Conservation (phyloP, 2,797 vertebrate species). For the Spheniscus humboldti region DNA sequence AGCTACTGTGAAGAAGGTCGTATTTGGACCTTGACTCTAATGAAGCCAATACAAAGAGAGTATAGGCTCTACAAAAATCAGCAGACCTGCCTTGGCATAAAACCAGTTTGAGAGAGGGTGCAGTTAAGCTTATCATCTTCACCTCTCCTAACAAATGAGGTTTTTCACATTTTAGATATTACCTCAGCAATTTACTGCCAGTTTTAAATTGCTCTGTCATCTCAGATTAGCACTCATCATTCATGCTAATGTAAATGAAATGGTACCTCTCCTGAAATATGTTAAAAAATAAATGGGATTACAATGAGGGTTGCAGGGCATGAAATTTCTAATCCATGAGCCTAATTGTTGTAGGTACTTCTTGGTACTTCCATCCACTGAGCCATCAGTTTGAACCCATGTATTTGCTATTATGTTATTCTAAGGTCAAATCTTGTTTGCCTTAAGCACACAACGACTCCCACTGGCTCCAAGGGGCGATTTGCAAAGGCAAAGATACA, state of each 20-base stretch:
- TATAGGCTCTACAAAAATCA: not conserved
- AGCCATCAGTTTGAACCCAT: not conserved
- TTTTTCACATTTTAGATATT: conserved; percentile 16
- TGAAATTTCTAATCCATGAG: not conserved
- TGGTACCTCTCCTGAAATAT: conserved; percentile 16
- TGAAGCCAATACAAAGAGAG: not conserved
- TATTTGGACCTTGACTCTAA: not conserved
- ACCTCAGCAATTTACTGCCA: conserved; percentile 17
- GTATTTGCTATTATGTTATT: not conserved
- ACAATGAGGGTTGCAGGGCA: not conserved
- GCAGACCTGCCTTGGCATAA: not conserved
- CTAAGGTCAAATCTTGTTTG: conserved; percentile 6
- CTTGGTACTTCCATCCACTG: not conserved
- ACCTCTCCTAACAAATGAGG: not conserved
- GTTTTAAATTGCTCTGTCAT: conserved; percentile 43
- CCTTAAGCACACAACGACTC: not conserved
- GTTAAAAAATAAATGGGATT: conserved; percentile 25
- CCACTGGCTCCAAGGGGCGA: not conserved
- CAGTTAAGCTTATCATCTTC: not conserved
- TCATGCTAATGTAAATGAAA: conserved; percentile 41
- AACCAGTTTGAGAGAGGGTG: not conserved
- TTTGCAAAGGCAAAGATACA: not conserved
- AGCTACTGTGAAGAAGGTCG: not conserved
- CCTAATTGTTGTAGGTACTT: not conserved
- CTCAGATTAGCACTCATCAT: conserved; percentile 37